phyloP scores from a whole-genome alignment of 2,113 vertebrate species.

The Thalassarche chlororhynchos region DNA sequence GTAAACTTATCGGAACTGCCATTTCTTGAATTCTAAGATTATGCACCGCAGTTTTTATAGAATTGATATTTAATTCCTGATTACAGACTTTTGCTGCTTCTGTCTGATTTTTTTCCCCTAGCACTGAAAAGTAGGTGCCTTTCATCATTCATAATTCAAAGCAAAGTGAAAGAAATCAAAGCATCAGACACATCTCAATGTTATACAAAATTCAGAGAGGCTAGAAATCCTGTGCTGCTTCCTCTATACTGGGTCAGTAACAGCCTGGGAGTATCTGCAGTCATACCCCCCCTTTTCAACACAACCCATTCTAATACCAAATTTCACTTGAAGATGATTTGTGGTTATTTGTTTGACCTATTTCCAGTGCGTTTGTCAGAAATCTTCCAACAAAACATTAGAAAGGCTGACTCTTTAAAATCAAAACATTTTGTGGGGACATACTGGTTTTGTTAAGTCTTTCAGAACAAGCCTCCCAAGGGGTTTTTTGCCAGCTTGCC shows the following conservation, averaged over 20 bases:
- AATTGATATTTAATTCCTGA: not conserved
- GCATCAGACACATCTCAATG: not conserved
- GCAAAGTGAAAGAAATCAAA: not conserved
- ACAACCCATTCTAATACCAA: not conserved
- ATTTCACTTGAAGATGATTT: not conserved
- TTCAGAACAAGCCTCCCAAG: not conserved
- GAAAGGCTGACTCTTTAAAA: not conserved
- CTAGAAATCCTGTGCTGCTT: not conserved
- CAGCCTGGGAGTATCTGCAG: not conserved
- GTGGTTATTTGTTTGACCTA: not conserved
- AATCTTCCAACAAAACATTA: not conserved
- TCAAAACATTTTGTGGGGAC: not conserved
- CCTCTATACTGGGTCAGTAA: not conserved
- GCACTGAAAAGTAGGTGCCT: not conserved
- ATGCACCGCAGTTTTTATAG: not conserved
- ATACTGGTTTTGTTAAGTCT: not conserved
- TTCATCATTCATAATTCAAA: not conserved
- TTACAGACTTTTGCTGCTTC: not conserved
- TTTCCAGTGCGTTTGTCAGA: not conserved
- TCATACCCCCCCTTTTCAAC: not conserved
- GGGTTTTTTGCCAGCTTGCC: not conserved
- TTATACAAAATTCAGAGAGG: not conserved
- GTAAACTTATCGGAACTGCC: not conserved
- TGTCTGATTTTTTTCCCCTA: not conserved
- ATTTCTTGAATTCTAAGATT: not conserved